These are phyloP conservation scores for Parasteatoda lunata DNA, from an alignment of 2,888 invertebrate species.

Conservation along the genomic window DNA sequence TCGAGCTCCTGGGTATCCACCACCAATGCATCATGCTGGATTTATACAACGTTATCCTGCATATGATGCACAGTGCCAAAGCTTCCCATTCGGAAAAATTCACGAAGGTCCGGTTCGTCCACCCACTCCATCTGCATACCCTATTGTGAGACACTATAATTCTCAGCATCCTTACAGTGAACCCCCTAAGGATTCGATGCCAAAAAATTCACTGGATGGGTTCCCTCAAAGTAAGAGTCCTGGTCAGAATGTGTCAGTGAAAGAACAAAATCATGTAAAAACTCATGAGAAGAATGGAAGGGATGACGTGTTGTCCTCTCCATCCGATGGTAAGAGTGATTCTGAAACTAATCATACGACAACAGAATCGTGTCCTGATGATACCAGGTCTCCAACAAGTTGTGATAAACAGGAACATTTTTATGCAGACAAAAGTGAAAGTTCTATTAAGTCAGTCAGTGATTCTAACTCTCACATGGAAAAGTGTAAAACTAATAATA, in stretches of 20 bases:
- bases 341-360: conserved; percentile 58
- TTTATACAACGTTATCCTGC: conserved; percentile 55
- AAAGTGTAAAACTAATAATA: conserved; percentile 38
- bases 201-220: conserved; percentile 37
- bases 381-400: conserved; percentile 59
- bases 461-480: conserved; percentile 50
- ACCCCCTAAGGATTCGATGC: conserved; percentile 38
- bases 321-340: conserved; percentile 57
- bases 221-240: conserved; percentile 55
- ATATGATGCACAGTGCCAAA: conserved; percentile 68
- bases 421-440: conserved; percentile 46
- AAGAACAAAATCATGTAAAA: conserved; percentile 45
- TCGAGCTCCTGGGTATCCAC: conserved; percentile 62
- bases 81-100: conserved; percentile 50
- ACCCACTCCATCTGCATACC: conserved; percentile 46
- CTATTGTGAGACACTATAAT: conserved; percentile 57
- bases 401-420: conserved; percentile 57
- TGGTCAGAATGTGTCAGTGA: conserved; percentile 21
- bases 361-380: conserved; percentile 62
- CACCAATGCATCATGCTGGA: conserved; percentile 63
- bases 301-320: conserved; percentile 44
- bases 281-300: conserved; percentile 50
- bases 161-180: conserved; percentile 53
- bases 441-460: conserved; percentile 33
- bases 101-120: conserved; percentile 52